Evolutionary conservation across 2,888 invertebrate genomes (phyloP).

Genomic region (Rambutsinella grinnellia): DNA sequence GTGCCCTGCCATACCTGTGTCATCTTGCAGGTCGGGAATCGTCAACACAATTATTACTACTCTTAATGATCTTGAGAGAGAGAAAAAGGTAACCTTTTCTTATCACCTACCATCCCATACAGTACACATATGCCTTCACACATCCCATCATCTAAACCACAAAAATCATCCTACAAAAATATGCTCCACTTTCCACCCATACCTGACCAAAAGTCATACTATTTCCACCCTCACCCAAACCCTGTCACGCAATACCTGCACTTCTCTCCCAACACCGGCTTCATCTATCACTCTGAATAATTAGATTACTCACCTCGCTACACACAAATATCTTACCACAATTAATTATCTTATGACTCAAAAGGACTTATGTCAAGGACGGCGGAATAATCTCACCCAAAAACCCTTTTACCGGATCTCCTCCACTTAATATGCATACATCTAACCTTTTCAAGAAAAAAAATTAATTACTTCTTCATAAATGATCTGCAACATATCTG

Average conservation of each 20-base stretch:
- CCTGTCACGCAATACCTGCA: too few relatives aligned
- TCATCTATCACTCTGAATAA: too few relatives aligned
- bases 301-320: too few relatives aligned
- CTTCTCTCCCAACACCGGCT: too few relatives aligned
- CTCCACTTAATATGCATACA: not conserved
- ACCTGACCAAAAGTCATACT: too few relatives aligned
- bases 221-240: too few relatives aligned
- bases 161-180: too few relatives aligned
- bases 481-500: constrained; percentile 45
- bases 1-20: constrained; percentile 22
- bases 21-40: constrained; percentile 37
- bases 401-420: not conserved
- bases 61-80: not conserved
- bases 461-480: constrained; percentile 44
- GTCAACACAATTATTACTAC: constrained; percentile 19
- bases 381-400: too few relatives aligned
- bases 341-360: constrained; percentile 19
- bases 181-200: too few relatives aligned
- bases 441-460: constrained; percentile 1
- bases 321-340: constrained; percentile 2
- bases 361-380: not conserved
- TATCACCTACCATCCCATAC: constrained; percentile 11
- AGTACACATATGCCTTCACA: too few relatives aligned
- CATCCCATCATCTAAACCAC: too few relatives aligned
- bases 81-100: not conserved